Evolutionary conservation across 1,140 invertebrate genomes (phyloP).

Genomic region (Dendrolimus kikuchii): DNA sequence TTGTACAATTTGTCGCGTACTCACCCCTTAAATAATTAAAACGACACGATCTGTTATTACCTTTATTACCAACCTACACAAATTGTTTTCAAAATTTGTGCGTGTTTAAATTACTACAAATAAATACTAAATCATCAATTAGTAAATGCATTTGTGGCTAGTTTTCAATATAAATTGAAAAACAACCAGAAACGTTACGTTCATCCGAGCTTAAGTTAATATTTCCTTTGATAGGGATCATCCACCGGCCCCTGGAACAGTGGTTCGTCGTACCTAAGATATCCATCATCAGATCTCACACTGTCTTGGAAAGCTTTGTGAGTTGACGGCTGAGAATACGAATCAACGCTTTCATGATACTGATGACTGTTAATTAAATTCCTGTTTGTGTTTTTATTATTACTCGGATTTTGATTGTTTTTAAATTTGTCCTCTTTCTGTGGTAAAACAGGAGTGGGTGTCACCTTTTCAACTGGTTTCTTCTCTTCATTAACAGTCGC

Average conservation of each 20-base stretch:
- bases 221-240: conserved; percentile 61
- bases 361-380: conserved; percentile 66
- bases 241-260: conserved; percentile 59
- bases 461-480: conserved; percentile 59
- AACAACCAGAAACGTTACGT: conserved; percentile 16
- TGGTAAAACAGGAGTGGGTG: conserved; percentile 52
- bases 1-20: conserved; percentile 65
- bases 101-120: conserved; percentile 10
- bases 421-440: conserved; percentile 58
- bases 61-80: conserved; percentile 57
- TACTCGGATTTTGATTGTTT: conserved; percentile 8
- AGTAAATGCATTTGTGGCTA: conserved; percentile 13
- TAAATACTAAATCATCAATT: conserved; percentile 16
- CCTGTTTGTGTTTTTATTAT: conserved; percentile 36
- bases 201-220: conserved; percentile 23
- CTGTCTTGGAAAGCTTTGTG: conserved; percentile 56
- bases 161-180: conserved; percentile 23
- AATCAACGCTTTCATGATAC: conserved; percentile 51
- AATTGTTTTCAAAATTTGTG: conserved; percentile 27
- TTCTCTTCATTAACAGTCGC: conserved; percentile 57
- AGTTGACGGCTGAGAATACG: conserved; percentile 40
- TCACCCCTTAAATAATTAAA: conserved; percentile 55
- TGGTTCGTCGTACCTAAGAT: conserved; percentile 59
- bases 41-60: conserved; percentile 50
- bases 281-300: conserved; percentile 48